A percentile compares a stretch with the other conserved stretches of the same genome.
These are phyloP conservation scores for Apotomis betuletana DNA, from an alignment of 2,888 invertebrate species.

Conservation along the genomic window DNA sequence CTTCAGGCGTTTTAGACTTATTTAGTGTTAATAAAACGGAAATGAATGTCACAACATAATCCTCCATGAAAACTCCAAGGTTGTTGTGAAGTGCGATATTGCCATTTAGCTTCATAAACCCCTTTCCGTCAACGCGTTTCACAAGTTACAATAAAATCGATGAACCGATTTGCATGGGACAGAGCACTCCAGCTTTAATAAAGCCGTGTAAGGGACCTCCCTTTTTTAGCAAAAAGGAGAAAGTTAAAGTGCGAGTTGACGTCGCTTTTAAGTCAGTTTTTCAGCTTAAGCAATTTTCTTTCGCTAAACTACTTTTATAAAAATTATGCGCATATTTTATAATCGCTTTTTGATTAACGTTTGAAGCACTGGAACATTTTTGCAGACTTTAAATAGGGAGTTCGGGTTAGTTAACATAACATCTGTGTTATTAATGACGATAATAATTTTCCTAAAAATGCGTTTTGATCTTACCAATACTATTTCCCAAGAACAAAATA, in stretches of 20 bases:
- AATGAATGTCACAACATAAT: too few relatives aligned
- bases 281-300: constrained; percentile 9
- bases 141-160: constrained; percentile 63
- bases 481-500: too few relatives aligned
- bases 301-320: not conserved
- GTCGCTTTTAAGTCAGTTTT: constrained; percentile 20
- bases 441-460: too few relatives aligned
- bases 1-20: too few relatives aligned
- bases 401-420: not conserved
- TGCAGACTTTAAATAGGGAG: not conserved
- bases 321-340: constrained; percentile 1
- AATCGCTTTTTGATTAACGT: not conserved
- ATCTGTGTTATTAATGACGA: too few relatives aligned
- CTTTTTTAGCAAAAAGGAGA: constrained; percentile 43
- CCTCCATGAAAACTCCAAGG: not conserved
- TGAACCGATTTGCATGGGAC: constrained; percentile 70
- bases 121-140: constrained; percentile 57
- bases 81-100: constrained; percentile 18
- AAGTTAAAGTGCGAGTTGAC: constrained; percentile 13
- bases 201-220: constrained; percentile 55
- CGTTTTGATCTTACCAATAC: too few relatives aligned
- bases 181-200: constrained; percentile 67
- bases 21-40: too few relatives aligned
- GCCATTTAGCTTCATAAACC: constrained; percentile 47
- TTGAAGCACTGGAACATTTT: not conserved